Base-by-base conservation (phyloP, 2,888 invertebrate species). In the Macrophya alboannulata region DNA sequence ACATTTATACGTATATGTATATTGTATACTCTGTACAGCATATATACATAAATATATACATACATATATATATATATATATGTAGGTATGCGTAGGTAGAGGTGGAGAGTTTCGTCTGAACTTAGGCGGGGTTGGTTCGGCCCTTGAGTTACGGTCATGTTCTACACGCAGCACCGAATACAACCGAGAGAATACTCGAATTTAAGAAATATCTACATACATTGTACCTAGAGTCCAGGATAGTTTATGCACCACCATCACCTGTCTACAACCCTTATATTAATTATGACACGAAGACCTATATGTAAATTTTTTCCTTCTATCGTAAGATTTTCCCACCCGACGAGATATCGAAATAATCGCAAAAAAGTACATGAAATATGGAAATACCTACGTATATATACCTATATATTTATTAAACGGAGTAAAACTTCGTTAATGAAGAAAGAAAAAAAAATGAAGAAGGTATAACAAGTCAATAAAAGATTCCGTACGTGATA, bases 131-230 rank as follows among this genome's bases (percentile, higher is more conserved):
- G 77, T 51, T 25, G 51, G 21, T 55, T 51, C 55, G 55, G 8
- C 51, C 77, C 55, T 25, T 77, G 77, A 77, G 55, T 77, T 77
- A 77, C 77, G 55, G 17, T 48, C 77, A 43, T 77, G 51, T 77
- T 77, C 77, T 51, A 77, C 48, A 51, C 77, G 55, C 77, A 77
- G 51, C 77, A 9, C 31, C 21, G 62, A 81, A 21, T 62, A 37
- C 21, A 43, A 40, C 81, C 59, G 62, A 81, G 62, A 81, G 43
- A 37, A 62, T 62, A n/a, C 62, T 43, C 43, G 77, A 37, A 31
- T 65, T 15, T 21, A n/a, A 31, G 37, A 37, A 37, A 68, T 68
- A 37, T 68, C 10, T 31, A 68, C 37, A 37, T 31, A 68, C 37
- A 31, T 37, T 37, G 12, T 37, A 15, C 15, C 4, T n/a, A 55